These are phyloP conservation scores for Oscheius sp. DNA, from an alignment of 2,888 invertebrate genomes.

Conservation along the genomic window DNA sequence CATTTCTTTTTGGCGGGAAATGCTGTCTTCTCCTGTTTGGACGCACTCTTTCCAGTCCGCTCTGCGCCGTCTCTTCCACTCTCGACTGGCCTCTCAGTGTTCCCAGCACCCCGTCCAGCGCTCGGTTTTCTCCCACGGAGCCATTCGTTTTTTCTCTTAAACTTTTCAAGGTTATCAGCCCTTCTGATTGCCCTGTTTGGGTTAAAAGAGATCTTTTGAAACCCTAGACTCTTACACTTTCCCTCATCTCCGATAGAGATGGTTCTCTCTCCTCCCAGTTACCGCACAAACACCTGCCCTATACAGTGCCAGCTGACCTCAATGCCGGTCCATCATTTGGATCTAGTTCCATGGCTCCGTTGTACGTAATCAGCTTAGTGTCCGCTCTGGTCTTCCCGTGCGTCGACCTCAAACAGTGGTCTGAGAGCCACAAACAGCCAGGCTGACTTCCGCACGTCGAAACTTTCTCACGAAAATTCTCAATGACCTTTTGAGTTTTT, in stretches of 20 bases:
- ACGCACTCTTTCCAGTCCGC: not conserved
- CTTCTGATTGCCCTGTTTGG: no score
- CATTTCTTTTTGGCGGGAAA: not conserved
- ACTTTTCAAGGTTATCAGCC: not conserved
- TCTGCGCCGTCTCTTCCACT: not conserved
- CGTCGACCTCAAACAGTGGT: not conserved
- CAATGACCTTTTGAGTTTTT: not conserved
- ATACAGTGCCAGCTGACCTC: not conserved
- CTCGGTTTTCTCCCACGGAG: slow-evolving; percentile 11
- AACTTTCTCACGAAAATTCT: not conserved
- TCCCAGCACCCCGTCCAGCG: slow-evolving; percentile 1
- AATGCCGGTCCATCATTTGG: not conserved
- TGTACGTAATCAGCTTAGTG: slow-evolving; percentile 14
- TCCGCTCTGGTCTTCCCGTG: not conserved
- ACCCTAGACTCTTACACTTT: not conserved
- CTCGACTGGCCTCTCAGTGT: not conserved
- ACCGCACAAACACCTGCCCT: not conserved
- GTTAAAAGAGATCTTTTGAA: not conserved
- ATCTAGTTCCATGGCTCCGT: slow-evolving; percentile 9
- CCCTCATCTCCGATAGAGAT: not conserved
- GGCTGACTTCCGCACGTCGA: not conserved
- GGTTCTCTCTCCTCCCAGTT: not conserved
- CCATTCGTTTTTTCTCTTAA: not conserved
- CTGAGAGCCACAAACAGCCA: no score
- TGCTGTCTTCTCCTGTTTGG: not conserved